phyloP scores from a whole-genome alignment of 2,888 invertebrate species.

The Ectemnius cavifrons region DNA sequence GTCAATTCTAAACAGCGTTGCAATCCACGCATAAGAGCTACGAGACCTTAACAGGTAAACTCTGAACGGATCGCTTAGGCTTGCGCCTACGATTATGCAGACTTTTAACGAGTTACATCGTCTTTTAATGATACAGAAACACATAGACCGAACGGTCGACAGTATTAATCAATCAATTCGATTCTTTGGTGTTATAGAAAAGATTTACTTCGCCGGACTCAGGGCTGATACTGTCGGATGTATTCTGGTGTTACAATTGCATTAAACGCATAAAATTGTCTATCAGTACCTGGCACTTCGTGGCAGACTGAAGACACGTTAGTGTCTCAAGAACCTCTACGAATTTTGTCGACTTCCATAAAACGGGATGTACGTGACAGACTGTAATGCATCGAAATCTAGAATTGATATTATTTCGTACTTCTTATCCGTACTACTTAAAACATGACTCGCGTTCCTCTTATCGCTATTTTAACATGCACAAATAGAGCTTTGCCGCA shows the following conservation, averaged over 20 bases:
- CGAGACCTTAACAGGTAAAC: no score
- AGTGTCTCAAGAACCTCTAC: constrained; percentile 21
- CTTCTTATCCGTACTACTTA: constrained; percentile 30
- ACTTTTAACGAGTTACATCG: no score
- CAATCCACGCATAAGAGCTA: neutral
- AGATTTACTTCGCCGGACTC: constrained; percentile 8
- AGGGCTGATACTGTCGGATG: constrained; percentile 11
- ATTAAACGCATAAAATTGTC: constrained; percentile 22
- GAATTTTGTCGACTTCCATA: constrained; percentile 19
- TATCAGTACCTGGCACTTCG: constrained; percentile 48
- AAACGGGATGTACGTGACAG: constrained; percentile 36
- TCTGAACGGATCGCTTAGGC: no score
- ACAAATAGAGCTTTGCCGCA: constrained; percentile 42
- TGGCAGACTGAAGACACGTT: constrained; percentile 44
- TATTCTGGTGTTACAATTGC: constrained; percentile 23
- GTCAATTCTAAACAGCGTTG: constrained; percentile 16
- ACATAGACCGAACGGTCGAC: neutral
- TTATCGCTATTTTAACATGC: constrained; percentile 45
- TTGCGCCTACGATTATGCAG: constrained; percentile 8
- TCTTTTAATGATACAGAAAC: neutral
- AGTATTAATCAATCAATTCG: neutral
- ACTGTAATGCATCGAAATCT: constrained; percentile 26
- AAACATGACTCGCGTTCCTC: constrained; percentile 28
- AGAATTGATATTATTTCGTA: constrained; percentile 17
- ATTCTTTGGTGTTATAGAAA: constrained; percentile 15